Evolutionary conservation across 2,797 vertebrate species (phyloP).

Genomic region (Morus bassanus): DNA sequence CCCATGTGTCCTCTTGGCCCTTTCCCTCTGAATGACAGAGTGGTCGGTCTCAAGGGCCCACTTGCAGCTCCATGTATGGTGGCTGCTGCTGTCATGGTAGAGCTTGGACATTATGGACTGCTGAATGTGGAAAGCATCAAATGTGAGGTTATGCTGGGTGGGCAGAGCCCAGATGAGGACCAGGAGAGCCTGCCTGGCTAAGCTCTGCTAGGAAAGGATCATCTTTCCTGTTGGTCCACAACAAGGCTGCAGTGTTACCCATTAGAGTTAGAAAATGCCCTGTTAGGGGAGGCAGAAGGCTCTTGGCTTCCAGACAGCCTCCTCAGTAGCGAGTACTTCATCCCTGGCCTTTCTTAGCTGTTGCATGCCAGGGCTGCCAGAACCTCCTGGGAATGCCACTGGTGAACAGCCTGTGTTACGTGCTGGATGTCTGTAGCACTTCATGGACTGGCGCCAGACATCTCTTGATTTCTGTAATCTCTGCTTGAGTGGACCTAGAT

Average conservation of each 20-base stretch:
- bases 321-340: not conserved
- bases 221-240: not conserved
- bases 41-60: not conserved
- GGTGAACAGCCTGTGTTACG: not conserved
- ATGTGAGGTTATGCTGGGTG: not conserved
- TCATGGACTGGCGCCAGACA: slow-evolving; percentile 24
- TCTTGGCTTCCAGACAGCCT: not conserved
- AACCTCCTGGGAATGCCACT: not conserved
- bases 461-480: slow-evolving; percentile 58
- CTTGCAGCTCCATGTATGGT: not conserved
- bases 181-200: not conserved
- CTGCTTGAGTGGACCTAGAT: slow-evolving; percentile 45
- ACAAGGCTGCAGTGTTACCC: not conserved
- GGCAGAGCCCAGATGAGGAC: not conserved
- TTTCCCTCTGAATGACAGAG: not conserved
- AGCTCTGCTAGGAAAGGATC: not conserved
- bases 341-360: not conserved
- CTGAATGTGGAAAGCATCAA: not conserved
- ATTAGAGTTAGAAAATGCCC: not conserved
- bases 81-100: not conserved
- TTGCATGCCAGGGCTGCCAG: not conserved
- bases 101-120: accelerated
- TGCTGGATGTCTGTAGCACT: not conserved
- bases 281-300: not conserved
- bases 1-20: not conserved